phyloP scores from a whole-genome alignment of 2,888 invertebrate genomes.

The Drosophila hawaiiensis region DNA sequence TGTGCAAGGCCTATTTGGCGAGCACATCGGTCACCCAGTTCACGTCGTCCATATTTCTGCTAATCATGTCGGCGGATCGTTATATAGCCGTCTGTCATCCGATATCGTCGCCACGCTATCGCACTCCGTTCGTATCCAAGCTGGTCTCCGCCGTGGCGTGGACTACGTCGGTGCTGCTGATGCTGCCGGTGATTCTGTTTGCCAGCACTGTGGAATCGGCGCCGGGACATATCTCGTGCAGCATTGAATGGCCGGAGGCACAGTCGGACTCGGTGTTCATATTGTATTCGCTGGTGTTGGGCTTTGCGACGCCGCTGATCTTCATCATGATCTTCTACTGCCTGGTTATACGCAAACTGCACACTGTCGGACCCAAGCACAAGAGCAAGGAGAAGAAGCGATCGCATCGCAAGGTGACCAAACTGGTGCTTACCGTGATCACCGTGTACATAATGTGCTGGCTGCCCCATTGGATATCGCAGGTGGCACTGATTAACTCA shows the following conservation, averaged over 20 bases:
- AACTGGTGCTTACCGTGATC: slow-evolving; percentile 95
- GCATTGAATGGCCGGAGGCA: slow-evolving; percentile 92
- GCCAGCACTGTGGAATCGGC: slow-evolving; percentile 89
- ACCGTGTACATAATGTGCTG: slow-evolving; percentile 96
- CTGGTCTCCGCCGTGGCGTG: slow-evolving; percentile 94
- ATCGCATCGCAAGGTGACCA: slow-evolving; percentile 96
- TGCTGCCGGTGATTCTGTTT: slow-evolving; percentile 95
- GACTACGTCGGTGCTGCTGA: slow-evolving; percentile 93
- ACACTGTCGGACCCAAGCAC: slow-evolving; percentile 95
- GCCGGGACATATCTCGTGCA: slow-evolving; percentile 88
- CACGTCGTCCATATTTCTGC: slow-evolving; percentile 95
- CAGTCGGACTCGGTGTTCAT: slow-evolving; percentile 94
- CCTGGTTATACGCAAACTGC: slow-evolving; percentile 93
- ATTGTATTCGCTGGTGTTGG: slow-evolving; percentile 93
- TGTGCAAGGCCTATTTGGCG: slow-evolving; percentile 97
- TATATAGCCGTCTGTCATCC: slow-evolving; percentile 98
- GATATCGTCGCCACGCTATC: slow-evolving; percentile 93
- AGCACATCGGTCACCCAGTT: slow-evolving; percentile 97
- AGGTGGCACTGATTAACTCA: slow-evolving; percentile 92
- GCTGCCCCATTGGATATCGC: slow-evolving; percentile 97
- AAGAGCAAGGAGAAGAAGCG: slow-evolving; percentile 96
- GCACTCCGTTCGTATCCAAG: slow-evolving; percentile 94
- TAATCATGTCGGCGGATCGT: slow-evolving; percentile 97
- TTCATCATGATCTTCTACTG: slow-evolving; percentile 95
- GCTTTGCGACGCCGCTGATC: slow-evolving; percentile 94